A percentile compares a stretch with the other conserved stretches of the same genome.
Conservation (phyloP, 2,888 invertebrate species). For the Linnaemya tessellans region DNA sequence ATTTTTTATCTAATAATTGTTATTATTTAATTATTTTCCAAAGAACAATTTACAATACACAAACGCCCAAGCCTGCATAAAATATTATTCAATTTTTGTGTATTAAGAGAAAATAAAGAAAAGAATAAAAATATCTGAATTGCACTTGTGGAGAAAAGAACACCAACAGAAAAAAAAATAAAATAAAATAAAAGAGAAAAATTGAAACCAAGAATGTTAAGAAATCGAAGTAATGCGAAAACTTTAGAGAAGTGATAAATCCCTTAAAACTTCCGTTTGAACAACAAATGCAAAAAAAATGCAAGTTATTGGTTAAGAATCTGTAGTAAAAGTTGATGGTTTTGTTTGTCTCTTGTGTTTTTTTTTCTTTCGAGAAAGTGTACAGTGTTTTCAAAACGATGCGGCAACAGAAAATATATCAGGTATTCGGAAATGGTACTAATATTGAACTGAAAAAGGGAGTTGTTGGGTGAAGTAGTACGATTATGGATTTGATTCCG, state of each 20-base stretch:
- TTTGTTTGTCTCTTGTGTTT: constrained; percentile 20
- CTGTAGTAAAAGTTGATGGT: constrained; percentile 55
- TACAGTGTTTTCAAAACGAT: constrained; percentile 30
- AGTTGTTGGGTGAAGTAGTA: no score
- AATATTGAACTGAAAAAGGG: no score
- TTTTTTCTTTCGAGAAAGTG: neutral
- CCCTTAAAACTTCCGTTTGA: constrained; percentile 59
- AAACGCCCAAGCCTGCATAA: no score
- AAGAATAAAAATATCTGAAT: neutral
- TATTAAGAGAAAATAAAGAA: neutral
- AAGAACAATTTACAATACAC: no score
- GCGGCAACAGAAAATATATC: neutral
- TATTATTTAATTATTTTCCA: neutral
- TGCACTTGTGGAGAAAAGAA: neutral
- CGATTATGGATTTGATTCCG: no score
- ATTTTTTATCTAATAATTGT: no score
- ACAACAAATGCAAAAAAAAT: constrained; percentile 31
- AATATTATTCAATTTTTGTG: neutral
- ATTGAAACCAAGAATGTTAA: neutral
- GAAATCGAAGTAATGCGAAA: constrained; percentile 15
- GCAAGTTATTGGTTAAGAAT: constrained; percentile 54
- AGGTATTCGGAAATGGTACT: neutral
- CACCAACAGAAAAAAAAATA: neutral
- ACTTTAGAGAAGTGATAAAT: constrained; percentile 65
- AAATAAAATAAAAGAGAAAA: neutral